A percentile compares a stretch with the other conserved stretches of the same genome.
Evolutionary conservation across 2,888 invertebrate species (phyloP).

Genomic region (Pteria penguin): DNA sequence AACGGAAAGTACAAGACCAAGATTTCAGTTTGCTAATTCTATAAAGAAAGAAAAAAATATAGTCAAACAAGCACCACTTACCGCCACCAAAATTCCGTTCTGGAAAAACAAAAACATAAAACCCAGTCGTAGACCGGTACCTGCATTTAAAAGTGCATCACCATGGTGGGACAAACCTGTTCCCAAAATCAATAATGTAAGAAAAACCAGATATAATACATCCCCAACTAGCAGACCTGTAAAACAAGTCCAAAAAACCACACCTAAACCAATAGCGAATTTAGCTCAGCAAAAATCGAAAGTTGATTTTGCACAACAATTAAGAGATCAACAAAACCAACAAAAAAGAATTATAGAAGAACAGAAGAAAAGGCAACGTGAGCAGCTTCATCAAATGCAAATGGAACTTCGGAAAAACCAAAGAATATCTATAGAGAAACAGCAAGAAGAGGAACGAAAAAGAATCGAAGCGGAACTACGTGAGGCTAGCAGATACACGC

Average conservation of each 20-base stretch:
- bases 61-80: neutral
- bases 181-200: constrained; percentile 12
- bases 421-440: constrained; percentile 25
- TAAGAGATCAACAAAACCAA: constrained; percentile 5
- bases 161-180: constrained; percentile 24
- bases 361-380: constrained; percentile 21
- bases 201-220: neutral
- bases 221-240: neutral
- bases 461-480: constrained; percentile 4
- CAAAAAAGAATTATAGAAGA: constrained; percentile 18
- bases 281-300: neutral
- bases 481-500: neutral
- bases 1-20: neutral
- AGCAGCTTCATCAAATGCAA: constrained; percentile 8
- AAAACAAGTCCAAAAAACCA: neutral
- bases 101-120: constrained; percentile 7
- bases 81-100: neutral
- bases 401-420: constrained; percentile 26
- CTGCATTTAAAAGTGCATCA: neutral
- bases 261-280: neutral
- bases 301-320: constrained; percentile 5
- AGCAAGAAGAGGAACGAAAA: constrained; percentile 6
- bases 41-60: neutral
- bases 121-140: constrained; percentile 3
- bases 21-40: neutral